Evolutionary conservation across 1,140 invertebrate genomes (phyloP).

Genomic region (Papilio xuthus): DNA sequence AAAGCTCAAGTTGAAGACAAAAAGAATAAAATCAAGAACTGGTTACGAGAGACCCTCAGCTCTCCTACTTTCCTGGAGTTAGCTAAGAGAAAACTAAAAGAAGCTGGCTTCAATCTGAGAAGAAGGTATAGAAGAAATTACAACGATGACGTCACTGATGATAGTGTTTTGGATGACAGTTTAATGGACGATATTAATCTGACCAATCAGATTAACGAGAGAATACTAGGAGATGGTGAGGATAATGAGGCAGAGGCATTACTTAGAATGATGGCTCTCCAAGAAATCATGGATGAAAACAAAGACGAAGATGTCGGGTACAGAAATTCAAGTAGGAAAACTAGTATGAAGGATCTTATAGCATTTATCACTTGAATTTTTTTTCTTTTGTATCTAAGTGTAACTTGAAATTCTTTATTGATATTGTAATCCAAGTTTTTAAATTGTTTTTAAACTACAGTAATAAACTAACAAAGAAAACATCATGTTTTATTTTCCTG

Average conservation of each 20-base stretch:
- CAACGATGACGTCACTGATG: constrained; percentile 47
- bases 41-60: constrained; percentile 67
- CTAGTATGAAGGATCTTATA: background rate
- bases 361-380: background rate
- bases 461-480: too few species aligned
- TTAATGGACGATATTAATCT: constrained; percentile 69
- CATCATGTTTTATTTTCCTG: too few species aligned
- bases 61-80: constrained; percentile 65
- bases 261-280: constrained; percentile 58
- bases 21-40: constrained; percentile 73
- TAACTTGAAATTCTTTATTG: too few species aligned
- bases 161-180: constrained; percentile 59
- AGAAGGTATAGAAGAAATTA: constrained; percentile 40
- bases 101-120: constrained; percentile 57
- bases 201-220: constrained; percentile 61
- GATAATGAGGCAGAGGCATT: constrained; percentile 60
- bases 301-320: constrained; percentile 39
- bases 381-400: too few species aligned
- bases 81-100: constrained; percentile 66
- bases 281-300: constrained; percentile 55
- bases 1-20: constrained; percentile 71
- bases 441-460: too few species aligned
- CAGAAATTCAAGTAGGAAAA: constrained; percentile 32
- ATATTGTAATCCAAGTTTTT: too few species aligned
- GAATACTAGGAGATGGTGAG: constrained; percentile 57